A percentile compares a stretch with the other conserved stretches of the same genome.
phyloP scores from a whole-genome alignment of 2,113 vertebrate species.

The Loxodonta africana region DNA sequence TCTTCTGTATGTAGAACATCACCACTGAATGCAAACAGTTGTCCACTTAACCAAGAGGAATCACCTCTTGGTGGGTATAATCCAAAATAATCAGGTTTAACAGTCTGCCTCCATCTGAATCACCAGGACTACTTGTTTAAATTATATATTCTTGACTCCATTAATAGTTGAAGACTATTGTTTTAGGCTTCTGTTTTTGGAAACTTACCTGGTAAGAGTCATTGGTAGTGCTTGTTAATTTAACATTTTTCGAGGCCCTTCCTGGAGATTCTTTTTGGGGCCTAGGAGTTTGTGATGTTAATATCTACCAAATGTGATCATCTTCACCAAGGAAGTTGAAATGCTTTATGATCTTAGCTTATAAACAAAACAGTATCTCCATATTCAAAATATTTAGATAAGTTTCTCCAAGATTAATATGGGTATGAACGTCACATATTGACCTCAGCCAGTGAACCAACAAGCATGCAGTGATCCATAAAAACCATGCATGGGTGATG shows the following conservation, averaged over 20 bases:
- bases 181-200: slow-evolving; percentile 33
- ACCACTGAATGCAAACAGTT: slow-evolving; percentile 18
- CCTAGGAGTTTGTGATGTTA: slow-evolving; percentile 52
- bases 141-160: slow-evolving; percentile 13
- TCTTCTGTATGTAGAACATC: neutral
- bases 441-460: neutral
- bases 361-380: neutral
- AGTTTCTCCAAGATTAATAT: slow-evolving; percentile 36
- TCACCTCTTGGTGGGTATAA: neutral
- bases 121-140: slow-evolving; percentile 30
- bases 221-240: neutral
- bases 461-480: neutral
- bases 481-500: neutral
- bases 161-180: neutral
- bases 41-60: neutral
- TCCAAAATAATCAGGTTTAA: slow-evolving; percentile 49
- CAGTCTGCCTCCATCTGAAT: slow-evolving; percentile 17
- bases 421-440: neutral
- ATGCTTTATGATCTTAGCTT: neutral
- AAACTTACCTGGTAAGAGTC: neutral
- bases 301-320: neutral
- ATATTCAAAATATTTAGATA: neutral
- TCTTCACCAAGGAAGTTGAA: slow-evolving; percentile 19
- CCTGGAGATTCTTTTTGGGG: neutral
- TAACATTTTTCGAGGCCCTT: neutral